phyloP scores from a whole-genome alignment of 2,797 vertebrate species.

The Cryptoprocta ferox region DNA sequence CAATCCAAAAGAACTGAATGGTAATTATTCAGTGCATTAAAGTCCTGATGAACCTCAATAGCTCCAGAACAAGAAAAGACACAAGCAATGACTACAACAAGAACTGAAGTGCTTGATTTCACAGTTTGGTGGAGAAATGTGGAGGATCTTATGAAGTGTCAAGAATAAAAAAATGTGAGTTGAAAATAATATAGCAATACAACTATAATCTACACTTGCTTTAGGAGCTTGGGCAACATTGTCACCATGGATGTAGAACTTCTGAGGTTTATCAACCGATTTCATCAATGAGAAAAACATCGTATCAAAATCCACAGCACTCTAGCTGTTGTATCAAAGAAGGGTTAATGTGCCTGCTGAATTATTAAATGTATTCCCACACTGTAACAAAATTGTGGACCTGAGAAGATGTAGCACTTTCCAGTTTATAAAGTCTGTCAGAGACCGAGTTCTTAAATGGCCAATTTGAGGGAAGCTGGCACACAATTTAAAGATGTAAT shows the following conservation, averaged over 20 bases:
- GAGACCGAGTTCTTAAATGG: conserved; percentile 76
- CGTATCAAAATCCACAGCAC: not conserved
- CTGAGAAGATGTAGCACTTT: not conserved
- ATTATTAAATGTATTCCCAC: not conserved
- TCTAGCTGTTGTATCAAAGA: not conserved
- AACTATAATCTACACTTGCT: not conserved
- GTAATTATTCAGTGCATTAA: not conserved
- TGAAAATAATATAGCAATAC: not conserved
- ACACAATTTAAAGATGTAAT: conserved; percentile 69
- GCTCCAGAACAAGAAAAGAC: not conserved
- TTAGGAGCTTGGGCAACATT: not conserved
- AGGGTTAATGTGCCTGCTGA: not conserved
- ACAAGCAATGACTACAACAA: not conserved
- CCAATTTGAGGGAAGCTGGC: conserved; percentile 72
- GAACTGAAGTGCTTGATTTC: not conserved
- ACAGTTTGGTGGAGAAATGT: conserved; percentile 20
- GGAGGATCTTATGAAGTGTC: not conserved
- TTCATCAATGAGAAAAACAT: not conserved
- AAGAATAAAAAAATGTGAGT: not conserved
- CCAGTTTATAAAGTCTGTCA: conserved; percentile 70
- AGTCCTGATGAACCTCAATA: not conserved
- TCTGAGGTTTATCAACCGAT: not conserved
- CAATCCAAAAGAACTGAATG: not conserved
- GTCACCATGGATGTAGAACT: not conserved
- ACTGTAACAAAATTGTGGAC: not conserved